Percentiles rank a stretch among this genome's conserved stretches.
These are phyloP conservation scores for Lasius fuliginosus DNA, from an alignment of 2,888 invertebrate species.

Conservation along the genomic window DNA sequence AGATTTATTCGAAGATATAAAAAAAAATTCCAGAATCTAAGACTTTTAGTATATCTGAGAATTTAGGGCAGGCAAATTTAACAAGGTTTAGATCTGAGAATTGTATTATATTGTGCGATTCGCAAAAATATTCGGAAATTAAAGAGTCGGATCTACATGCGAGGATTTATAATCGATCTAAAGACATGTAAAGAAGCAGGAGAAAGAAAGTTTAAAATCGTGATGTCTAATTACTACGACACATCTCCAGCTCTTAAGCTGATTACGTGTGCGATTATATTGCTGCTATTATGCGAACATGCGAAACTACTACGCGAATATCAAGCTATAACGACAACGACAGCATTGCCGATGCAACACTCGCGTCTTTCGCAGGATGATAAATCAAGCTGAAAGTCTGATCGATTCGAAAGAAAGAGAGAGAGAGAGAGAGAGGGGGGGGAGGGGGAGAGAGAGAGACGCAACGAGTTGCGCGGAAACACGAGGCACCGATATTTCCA, in stretches of 20 bases:
- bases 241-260: background rate
- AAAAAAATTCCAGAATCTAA: too few species aligned
- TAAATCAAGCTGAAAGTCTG: conserved; percentile 52
- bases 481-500: conserved; percentile 61
- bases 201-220: background rate
- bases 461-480: conserved; percentile 40
- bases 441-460: background rate
- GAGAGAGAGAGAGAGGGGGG: background rate
- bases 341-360: conserved; percentile 44
- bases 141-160: background rate
- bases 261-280: background rate
- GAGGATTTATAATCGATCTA: background rate
- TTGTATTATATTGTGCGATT: too few species aligned
- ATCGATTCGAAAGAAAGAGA: conserved; percentile 49
- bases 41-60: too few species aligned
- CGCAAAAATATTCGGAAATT: background rate
- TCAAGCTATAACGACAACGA: conserved; percentile 35
- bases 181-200: background rate
- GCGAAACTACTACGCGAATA: conserved; percentile 13
- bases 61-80: too few species aligned
- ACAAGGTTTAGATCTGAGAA: too few species aligned
- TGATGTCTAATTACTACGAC: background rate
- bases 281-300: conserved; percentile 28
- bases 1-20: too few species aligned
- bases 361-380: conserved; percentile 44